These are phyloP conservation scores for Probosciger aterrimus DNA, from an alignment of 2,113 vertebrate genomes.

Conservation along the genomic window DNA sequence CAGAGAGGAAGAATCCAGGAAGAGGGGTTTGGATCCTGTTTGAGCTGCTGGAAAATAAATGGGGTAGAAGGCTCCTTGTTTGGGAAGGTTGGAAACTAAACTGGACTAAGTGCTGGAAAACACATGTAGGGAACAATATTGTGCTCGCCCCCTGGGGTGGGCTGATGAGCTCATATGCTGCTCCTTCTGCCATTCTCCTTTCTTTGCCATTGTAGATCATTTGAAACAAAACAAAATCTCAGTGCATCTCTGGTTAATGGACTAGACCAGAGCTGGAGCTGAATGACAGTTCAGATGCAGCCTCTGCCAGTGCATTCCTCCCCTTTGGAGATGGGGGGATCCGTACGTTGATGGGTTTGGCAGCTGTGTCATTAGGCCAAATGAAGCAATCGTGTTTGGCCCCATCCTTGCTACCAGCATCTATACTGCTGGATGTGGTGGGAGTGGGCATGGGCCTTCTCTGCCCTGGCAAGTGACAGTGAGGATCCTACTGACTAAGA, in stretches of 20 bases:
- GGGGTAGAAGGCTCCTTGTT: not conserved
- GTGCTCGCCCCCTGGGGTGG: not conserved
- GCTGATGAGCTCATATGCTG: not conserved
- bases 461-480: not conserved
- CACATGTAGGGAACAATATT: not conserved
- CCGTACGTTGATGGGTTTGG: not conserved
- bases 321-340: not conserved
- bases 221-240: not conserved
- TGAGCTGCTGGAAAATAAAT: not conserved
- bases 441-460: not conserved
- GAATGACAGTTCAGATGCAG: not conserved
- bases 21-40: not conserved
- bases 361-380: not conserved
- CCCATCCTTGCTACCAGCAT: rapidly evolving
- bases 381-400: not conserved
- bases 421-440: rapidly evolving
- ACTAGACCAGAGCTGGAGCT: not conserved
- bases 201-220: not conserved
- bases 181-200: not conserved
- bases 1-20: not conserved
- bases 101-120: not conserved
- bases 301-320: not conserved
- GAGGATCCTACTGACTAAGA: not conserved
- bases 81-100: not conserved
- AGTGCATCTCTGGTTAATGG: rapidly evolving